Percentiles rank a stretch among this genome's conserved stretches.
These are phyloP conservation scores for Syngnathus floridae DNA, from an alignment of 2,113 vertebrate genomes.

Conservation along the genomic window DNA sequence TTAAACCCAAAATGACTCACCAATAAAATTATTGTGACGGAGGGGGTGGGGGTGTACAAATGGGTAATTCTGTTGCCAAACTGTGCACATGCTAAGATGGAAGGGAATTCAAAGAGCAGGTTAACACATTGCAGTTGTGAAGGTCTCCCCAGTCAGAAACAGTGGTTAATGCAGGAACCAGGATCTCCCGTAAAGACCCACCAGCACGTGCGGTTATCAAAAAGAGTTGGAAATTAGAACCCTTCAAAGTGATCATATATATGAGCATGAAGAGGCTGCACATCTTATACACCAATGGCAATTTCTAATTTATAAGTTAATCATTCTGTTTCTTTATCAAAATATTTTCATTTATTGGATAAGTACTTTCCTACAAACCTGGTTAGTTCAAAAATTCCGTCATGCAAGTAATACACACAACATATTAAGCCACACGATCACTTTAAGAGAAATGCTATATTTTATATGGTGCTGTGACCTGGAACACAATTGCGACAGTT, in stretches of 20 bases:
- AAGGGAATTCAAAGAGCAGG: conserved; percentile 24
- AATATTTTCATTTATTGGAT: not conserved
- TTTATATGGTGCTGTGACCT: not conserved
- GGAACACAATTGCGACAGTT: not conserved
- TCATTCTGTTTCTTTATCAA: not conserved
- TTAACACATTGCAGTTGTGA: conserved; percentile 40
- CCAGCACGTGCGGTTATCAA: conserved; percentile 62
- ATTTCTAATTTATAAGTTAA: conserved; percentile 1
- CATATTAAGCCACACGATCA: not conserved
- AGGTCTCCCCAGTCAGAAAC: conserved; percentile 26
- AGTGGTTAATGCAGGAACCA: conserved; percentile 44
- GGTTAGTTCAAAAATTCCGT: not conserved
- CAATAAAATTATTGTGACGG: not conserved
- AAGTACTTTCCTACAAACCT: not conserved
- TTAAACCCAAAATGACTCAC: not conserved
- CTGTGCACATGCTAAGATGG: conserved; percentile 28
- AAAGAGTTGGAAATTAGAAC: conserved; percentile 32
- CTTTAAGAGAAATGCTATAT: not conserved
- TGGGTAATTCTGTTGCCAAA: not conserved
- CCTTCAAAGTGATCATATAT: conserved; percentile 21
- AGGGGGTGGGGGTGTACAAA: not conserved
- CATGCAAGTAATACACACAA: not conserved
- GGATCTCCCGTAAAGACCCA: conserved; percentile 44
- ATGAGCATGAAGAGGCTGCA: conserved; percentile 14
- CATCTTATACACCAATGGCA: conserved; percentile 4